Conservation (phyloP, 2,113 vertebrate genomes). For the Microcebus lehilahytsara region DNA sequence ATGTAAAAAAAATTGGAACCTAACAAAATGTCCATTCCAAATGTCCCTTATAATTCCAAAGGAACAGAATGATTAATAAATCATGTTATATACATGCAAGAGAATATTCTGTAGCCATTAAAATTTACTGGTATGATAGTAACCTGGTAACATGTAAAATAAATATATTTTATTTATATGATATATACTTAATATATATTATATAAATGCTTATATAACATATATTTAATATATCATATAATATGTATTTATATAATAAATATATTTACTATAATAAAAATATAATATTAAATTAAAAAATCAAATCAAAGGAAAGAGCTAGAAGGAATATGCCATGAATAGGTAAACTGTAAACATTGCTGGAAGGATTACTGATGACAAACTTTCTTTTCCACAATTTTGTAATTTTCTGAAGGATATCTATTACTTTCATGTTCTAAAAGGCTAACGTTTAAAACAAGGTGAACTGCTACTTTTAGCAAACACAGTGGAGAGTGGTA, state of each 20-base stretch:
- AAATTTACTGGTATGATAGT: neutral
- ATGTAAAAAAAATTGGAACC: neutral
- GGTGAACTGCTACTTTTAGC: neutral
- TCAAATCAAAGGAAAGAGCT: neutral
- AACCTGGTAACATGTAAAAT: neutral
- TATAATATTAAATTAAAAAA: neutral
- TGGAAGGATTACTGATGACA: neutral
- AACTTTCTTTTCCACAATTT: neutral
- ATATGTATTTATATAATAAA: no score
- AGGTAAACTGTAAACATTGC: neutral
- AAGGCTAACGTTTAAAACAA: neutral
- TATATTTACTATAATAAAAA: no score
- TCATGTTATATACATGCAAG: neutral
- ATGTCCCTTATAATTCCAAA: neutral
- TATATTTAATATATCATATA: no score
- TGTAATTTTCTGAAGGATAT: neutral
- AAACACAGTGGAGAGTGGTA: neutral
- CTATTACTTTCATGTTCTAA: neutral
- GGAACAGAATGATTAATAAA: neutral
- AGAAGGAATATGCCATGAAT: neutral
- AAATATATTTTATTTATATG: no score
- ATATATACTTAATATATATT: no score
- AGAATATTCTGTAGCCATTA: neutral
- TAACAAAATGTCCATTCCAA: neutral
- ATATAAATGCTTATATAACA: no score